These are phyloP conservation scores for Pelobates cultripes DNA, from an alignment of 2,797 vertebrate species.

Conservation along the genomic window DNA sequence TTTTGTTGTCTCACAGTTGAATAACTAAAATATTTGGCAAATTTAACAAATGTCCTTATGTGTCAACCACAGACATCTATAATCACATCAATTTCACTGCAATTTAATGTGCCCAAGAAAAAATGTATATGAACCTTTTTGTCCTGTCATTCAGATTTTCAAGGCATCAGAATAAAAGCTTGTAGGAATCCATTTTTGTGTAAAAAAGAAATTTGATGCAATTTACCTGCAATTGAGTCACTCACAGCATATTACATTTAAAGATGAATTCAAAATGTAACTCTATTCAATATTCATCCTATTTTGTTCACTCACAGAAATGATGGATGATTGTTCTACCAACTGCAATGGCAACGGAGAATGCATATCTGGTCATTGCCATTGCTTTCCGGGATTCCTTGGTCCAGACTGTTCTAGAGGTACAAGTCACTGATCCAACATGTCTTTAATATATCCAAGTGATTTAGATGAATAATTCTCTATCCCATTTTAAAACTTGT, in stretches of 20 bases:
- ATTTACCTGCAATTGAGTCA: constrained; percentile 45
- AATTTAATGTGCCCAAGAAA: constrained; percentile 40
- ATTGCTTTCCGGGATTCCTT: constrained; percentile 93
- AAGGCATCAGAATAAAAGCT: constrained; percentile 40
- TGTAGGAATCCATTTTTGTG: constrained; percentile 28
- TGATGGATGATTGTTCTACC: constrained; percentile 92
- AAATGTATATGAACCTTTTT: neutral
- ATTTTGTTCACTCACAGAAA: constrained; percentile 72
- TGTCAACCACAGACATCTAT: constrained; percentile 3
- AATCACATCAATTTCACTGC: constrained; percentile 39
- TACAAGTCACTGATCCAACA: constrained; percentile 62
- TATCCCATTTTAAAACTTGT: neutral
- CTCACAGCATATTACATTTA: constrained; percentile 44
- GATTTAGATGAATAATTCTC: neutral
- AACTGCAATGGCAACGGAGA: constrained; percentile 95
- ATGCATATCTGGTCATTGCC: constrained; percentile 93
- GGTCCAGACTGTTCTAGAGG: constrained; percentile 95
- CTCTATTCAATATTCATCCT: constrained; percentile 36
- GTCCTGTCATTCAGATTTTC: constrained; percentile 25
- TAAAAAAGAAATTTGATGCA: constrained; percentile 42
- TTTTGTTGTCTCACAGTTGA: too few species aligned
- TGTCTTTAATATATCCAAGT: constrained; percentile 1
- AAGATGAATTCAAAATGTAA: constrained; percentile 41
- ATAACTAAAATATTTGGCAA: neutral
- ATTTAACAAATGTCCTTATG: constrained; percentile 10